Base-by-base conservation (phyloP, 1,140 invertebrate species). In the Dufourea novaeangliae region DNA sequence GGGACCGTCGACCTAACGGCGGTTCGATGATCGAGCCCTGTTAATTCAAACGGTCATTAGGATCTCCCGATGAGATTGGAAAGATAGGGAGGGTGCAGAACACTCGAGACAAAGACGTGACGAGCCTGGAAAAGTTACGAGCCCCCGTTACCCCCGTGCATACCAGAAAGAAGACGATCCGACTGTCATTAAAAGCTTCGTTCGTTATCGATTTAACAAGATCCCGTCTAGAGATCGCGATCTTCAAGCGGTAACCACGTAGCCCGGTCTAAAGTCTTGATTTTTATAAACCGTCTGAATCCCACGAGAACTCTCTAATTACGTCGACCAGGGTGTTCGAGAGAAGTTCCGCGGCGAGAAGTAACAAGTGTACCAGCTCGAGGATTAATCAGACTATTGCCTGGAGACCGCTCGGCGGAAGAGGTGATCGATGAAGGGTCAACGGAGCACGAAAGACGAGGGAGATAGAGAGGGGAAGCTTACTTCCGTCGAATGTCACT, bases 401-500 rank as follows among this genome's bases (percentile, higher is more conserved):
- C 22, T 39, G 7, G 50, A n/a, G 32, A 37, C 12, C 34, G 32
- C 20, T 37, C 14, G n/a, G 2, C 14, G 14, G 20, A 14, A 32
- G 44, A 10, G 20, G 22, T 69, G 20, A 46, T 79, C 41, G 57
- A 50, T 41, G 37, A 17, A 62, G 22, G 20, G 20, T 10, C 29
- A 29, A 44, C 20, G 89, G 1, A 25, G 7, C 7, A 6, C 12
- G n/a, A 56, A n/a, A 34, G 37, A 50, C 20, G 54, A n/a, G n/a
- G n/a, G n/a, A n/a, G n/a, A n/a, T n/a, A n/a, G n/a, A n/a, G n/a
- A n/a, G n/a, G n/a, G 29, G 27, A 8, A 70, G 22, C 92, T 94
- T 87, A 96, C 95, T 93, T 67, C 94, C 95, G 59, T 95, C 93
- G 85, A 96, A 96, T 41, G 93, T 93, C 11, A 97, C 94, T 92